Percentiles rank a stretch among this genome's conserved stretches.
These are phyloP conservation scores for Anarrhichthys ocellatus DNA, from an alignment of 2,113 vertebrate genomes.

Conservation along the genomic window DNA sequence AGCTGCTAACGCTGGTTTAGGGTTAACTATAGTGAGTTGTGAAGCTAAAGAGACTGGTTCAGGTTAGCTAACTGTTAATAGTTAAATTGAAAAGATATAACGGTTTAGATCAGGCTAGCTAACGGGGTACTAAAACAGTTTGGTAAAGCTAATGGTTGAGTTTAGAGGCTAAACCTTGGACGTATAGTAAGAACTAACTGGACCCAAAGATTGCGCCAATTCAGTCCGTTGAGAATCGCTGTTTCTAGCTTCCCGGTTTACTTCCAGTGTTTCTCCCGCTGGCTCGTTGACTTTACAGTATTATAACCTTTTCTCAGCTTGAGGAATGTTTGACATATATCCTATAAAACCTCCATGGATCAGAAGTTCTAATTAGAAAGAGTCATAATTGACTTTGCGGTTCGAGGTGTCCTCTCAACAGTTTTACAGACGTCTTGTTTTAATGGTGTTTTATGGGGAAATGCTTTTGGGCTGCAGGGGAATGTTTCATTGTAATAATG, in stretches of 20 bases:
- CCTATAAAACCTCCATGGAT: neutral
- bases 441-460: neutral
- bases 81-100: neutral
- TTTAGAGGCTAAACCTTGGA: neutral
- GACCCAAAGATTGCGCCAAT: neutral
- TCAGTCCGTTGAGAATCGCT: neutral
- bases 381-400: neutral
- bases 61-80: neutral
- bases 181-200: neutral
- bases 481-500: no score
- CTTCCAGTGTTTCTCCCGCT: neutral
- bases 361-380: neutral
- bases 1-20: neutral
- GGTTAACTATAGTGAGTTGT: neutral
- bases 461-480: no score
- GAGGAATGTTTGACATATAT: neutral
- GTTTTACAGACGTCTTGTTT: neutral
- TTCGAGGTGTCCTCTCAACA: neutral
- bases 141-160: neutral
- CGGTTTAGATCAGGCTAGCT: neutral
- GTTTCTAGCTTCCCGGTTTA: neutral
- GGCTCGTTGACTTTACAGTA: neutral
- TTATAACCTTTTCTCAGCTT: neutral
- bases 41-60: neutral
- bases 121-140: neutral